phyloP scores from a whole-genome alignment of 1,140 invertebrate species.

The honey bee (Apis mellifera) region Amel_HAv3.1 CM009942.2:8511501-8512000 shows the following conservation, averaged over 20 bases:
- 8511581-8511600: too few species aligned
- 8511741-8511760: neutral
- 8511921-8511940: neutral
- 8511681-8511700: too few species aligned
- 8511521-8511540: neutral
- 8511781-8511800: neutral
- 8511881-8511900: neutral
- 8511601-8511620: neutral
- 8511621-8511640: neutral
- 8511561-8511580: too few species aligned
- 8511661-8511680: neutral
- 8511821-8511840: constrained; percentile 22
- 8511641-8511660: neutral
- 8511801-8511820: neutral
- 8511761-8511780: neutral
- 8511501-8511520: neutral
- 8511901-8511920: constrained; percentile 22
- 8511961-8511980: neutral
- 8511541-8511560: too few species aligned
- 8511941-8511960: neutral
- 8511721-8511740: neutral
- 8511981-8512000: neutral
- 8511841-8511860: neutral
- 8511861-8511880: constrained; percentile 20
- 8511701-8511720: too few species aligned